Base-by-base conservation (phyloP, 2,113 vertebrate species). In the Lethenteron reissneri region DNA sequence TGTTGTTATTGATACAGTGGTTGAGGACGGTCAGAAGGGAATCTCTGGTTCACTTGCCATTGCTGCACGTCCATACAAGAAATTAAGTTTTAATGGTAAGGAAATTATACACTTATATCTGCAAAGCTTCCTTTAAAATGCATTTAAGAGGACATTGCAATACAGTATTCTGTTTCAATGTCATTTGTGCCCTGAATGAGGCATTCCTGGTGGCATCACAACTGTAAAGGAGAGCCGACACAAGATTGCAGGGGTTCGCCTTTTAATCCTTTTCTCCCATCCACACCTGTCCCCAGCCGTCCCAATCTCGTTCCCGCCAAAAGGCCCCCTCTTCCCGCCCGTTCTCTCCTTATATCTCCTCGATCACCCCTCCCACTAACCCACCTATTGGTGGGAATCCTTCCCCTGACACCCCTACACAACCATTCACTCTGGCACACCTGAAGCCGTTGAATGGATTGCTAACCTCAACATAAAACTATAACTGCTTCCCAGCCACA, bases 51-150 rank as follows among this genome's bases (percentile, higher is more conserved):
- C 80, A 15, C 77, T 82, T 2, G 69, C 78, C 10, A 77, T 76
- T 59, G 57, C 74, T 9, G 72, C 72, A 1, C 78, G 73, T 10
- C 78, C 71, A 60, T 77, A 83, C 76, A 83, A 78, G 79, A 87
- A 81, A 75, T 84, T 85, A 73, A 82, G 79, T 72, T 84, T 85
- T 72, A 80, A 81, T 73, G 87, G 88, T 89, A 79, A 78, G 76
- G 62, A 70, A 1, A 19, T 21, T 58, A 7, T 41, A 58, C 10
- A 9, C 57, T 10, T 8, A 58, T 25, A 3, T 25, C 57, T 58
- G 41, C 57, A 10, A 71, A 21, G 7, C 15, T 71, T 71, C 59
- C 57, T 71, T 57, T 41, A 58, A 25, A 21, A 21, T 71, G 57
- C 12, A 21, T 71, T 71, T 25, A 9, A 2, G 3, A 14, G 11